phyloP scores from a whole-genome alignment of 2,797 vertebrate genomes.

The Astyanax mexicanus region DNA sequence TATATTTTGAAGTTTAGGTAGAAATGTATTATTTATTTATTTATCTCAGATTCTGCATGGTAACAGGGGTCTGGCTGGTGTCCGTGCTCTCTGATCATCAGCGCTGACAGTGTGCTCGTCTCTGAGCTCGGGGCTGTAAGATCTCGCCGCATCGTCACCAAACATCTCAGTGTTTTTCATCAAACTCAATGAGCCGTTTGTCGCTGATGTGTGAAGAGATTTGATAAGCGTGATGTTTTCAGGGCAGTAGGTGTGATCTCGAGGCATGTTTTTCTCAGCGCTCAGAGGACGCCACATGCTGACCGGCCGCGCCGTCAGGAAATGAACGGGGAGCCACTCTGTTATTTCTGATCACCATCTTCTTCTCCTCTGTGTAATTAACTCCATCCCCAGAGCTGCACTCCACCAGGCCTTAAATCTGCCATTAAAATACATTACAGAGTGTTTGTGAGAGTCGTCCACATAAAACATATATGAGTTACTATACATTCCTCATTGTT shows the following conservation, averaged over 20 bases:
- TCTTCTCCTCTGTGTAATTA: constrained; percentile 77
- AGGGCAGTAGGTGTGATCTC: constrained; percentile 49
- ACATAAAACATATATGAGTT: constrained; percentile 15
- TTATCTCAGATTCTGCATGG: constrained; percentile 11
- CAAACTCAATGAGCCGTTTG: constrained; percentile 50
- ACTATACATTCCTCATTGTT: too few species aligned
- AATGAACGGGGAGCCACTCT: constrained; percentile 71
- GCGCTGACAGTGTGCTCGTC: constrained; percentile 25
- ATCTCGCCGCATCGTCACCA: constrained; percentile 41
- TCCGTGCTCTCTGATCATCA: constrained; percentile 26
- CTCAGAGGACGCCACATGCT: constrained; percentile 67
- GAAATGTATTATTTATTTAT: not conserved
- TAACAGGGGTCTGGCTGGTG: constrained; percentile 9
- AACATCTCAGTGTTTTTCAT: constrained; percentile 41
- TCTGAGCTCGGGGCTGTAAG: constrained; percentile 37
- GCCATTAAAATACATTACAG: too few species aligned
- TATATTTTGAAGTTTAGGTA: not conserved
- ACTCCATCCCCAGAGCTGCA: constrained; percentile 72
- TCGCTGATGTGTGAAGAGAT: constrained; percentile 37
- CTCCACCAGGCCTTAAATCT: constrained; percentile 36
- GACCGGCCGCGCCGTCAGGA: constrained; percentile 66
- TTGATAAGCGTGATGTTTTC: constrained; percentile 43
- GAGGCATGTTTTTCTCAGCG: constrained; percentile 42
- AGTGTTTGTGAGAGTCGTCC: not conserved
- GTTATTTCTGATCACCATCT: constrained; percentile 70